Conservation (phyloP, 2,797 vertebrate species). For the Gymnothorax javanicus region DNA sequence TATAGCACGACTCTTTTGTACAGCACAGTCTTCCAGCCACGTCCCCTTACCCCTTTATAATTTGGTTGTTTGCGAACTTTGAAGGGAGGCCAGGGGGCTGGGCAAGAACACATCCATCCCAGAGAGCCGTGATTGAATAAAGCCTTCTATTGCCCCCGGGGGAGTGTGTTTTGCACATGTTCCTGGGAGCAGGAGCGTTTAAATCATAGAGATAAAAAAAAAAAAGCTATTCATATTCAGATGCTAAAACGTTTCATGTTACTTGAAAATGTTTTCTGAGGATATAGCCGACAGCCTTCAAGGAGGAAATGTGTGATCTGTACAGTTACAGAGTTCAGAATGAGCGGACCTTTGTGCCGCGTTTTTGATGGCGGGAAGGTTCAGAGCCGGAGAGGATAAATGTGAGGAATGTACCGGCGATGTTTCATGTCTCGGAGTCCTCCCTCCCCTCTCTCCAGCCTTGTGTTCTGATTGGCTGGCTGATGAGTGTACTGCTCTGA, state of each 20-base stretch:
- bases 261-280: not conserved
- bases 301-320: not conserved
- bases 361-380: not conserved
- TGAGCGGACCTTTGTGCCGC: not conserved
- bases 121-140: conserved; percentile 2
- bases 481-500: conserved; percentile 14
- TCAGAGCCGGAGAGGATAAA: not conserved
- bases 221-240: not conserved
- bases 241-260: not conserved
- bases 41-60: not conserved
- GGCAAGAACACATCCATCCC: not conserved
- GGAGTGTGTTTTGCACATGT: no score
- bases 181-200: not conserved
- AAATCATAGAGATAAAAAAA: not conserved
- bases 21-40: not conserved
- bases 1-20: not conserved
- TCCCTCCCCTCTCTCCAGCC: conserved; percentile 11
- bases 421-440: conserved; percentile 4
- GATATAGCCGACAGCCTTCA: not conserved
- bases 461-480: not conserved
- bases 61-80: not conserved
- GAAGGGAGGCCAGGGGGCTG: not conserved
- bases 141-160: not conserved
- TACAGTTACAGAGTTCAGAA: not conserved
- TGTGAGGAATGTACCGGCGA: not conserved